phyloP scores from a whole-genome alignment of 1,140 invertebrate genomes.

The Apis mellifera region DNA sequence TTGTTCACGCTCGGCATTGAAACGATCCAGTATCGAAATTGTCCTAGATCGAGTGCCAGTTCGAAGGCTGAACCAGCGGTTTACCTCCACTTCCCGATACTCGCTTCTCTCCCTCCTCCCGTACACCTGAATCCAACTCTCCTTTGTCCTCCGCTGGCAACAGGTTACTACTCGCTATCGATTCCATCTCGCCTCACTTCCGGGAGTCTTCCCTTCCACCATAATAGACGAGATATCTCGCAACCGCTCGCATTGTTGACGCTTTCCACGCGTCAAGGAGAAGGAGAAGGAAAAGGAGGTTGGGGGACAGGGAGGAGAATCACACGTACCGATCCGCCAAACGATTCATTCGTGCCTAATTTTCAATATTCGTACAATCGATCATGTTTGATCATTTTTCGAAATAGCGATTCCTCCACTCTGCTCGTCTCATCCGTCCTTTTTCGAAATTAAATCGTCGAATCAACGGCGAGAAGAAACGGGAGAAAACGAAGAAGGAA shows the following conservation, averaged over 20 bases:
- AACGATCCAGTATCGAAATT: slow-evolving; percentile 26
- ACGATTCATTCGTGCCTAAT: background rate
- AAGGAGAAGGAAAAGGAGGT: no score
- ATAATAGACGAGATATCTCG: background rate
- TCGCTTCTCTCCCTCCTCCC: slow-evolving; percentile 30
- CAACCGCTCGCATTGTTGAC: slow-evolving; percentile 25
- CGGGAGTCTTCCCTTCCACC: slow-evolving; percentile 27
- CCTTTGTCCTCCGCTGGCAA: slow-evolving; percentile 42
- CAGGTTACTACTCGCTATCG: slow-evolving; percentile 37
- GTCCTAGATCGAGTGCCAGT: slow-evolving; percentile 27
- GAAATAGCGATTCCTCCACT: no score
- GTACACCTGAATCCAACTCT: slow-evolving; percentile 49
- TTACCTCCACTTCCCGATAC: slow-evolving; percentile 38
- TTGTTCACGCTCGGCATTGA: slow-evolving; percentile 12
- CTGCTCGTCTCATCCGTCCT: no score
- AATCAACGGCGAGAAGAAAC: background rate
- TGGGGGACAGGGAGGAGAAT: background rate
- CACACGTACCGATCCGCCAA: background rate
- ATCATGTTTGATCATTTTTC: background rate
- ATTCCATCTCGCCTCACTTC: slow-evolving; percentile 42
- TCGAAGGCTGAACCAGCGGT: slow-evolving; percentile 28
- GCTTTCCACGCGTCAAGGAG: background rate
- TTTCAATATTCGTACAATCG: no score
- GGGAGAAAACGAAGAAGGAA: background rate
- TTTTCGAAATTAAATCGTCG: no score